These are phyloP conservation scores for Haemorhous mexicanus DNA, from an alignment of 2,113 vertebrate genomes.

Conservation along the genomic window DNA sequence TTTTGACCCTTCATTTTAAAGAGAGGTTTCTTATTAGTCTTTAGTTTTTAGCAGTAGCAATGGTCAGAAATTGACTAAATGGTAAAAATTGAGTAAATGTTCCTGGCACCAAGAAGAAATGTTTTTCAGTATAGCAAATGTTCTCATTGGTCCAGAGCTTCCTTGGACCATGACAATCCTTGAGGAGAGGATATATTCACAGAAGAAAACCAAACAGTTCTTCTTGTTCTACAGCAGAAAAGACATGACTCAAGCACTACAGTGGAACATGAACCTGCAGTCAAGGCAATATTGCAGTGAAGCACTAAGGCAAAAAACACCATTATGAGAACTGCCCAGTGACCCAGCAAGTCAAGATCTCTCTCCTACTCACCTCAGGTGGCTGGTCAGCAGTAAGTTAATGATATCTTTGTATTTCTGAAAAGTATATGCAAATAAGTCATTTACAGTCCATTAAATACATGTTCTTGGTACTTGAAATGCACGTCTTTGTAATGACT, in stretches of 20 bases:
- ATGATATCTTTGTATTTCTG: constrained; percentile 16
- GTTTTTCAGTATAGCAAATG: not conserved
- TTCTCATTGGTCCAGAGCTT: not conserved
- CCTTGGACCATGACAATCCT: not conserved
- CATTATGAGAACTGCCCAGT: not conserved
- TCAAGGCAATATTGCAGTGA: not conserved
- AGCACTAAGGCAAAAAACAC: not conserved
- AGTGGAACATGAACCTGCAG: not conserved
- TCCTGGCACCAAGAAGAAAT: not conserved
- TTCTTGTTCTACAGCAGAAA: not conserved
- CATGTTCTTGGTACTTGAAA: not conserved
- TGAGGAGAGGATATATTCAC: not conserved
- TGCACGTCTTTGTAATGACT: not conserved
- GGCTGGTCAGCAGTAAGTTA: constrained; percentile 47
- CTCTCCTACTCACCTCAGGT: constrained; percentile 36
- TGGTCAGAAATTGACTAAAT: not conserved
- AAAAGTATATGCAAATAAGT: constrained; percentile 40
- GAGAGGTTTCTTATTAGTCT: not conserved
- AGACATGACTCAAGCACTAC: not conserved
- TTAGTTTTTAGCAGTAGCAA: not conserved
- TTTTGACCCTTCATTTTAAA: not conserved
- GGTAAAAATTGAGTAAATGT: not conserved
- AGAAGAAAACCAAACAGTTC: not conserved
- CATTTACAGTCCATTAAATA: constrained; percentile 38
- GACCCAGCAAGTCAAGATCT: not conserved